Base-by-base conservation (phyloP, 1,140 invertebrate genomes). In the Procambarus virginalis region DNA sequence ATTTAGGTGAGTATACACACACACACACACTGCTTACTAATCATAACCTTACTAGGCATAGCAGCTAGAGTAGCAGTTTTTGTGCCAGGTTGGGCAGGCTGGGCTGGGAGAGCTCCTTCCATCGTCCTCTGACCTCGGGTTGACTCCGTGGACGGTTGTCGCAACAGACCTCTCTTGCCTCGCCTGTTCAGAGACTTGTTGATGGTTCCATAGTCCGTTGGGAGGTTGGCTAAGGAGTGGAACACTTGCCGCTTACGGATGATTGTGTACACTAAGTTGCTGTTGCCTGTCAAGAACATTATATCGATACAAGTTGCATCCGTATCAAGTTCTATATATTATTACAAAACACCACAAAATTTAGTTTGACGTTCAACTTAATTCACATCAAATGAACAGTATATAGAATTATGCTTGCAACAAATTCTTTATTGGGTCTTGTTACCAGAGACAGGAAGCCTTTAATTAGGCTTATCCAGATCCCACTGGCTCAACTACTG, bases 231-330 rank as follows among this genome's bases (percentile, higher is more conserved):
- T 91, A 99, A 94, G 86, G 97, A 96, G 94, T 99, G 98, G 94
- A 99, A 99, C 79, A 99, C 98, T 93, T 98, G 97, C 48, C 99
- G 95, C 94, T 99, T 99, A 73, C 99, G 95, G 92, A 99, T 99
- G 91, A 99, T 99, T 6, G 98, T 99, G 94, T 99, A 99, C 48
- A 99, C 98, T 89, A 99, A 95, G 95, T 99, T 99, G 22, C 98
- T 98, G 94, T 99, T 99, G 0, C 97, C 97, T 97, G 14, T 84
- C 91, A 77, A 92, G 76, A 89, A 48, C 64, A 92, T 55, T 55
- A 55, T 55, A 55, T 4, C 51, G 6, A 55, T 55, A 55, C 51
- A 55, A 55, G 51, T 12, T 34, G 34, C 34, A 34, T 34, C 34
- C 34, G 1, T 34, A 34, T 34, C 34, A 34, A 34, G 34, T 34